Conservation (phyloP, 2,113 vertebrate genomes). For the Rhineura floridana region DNA sequence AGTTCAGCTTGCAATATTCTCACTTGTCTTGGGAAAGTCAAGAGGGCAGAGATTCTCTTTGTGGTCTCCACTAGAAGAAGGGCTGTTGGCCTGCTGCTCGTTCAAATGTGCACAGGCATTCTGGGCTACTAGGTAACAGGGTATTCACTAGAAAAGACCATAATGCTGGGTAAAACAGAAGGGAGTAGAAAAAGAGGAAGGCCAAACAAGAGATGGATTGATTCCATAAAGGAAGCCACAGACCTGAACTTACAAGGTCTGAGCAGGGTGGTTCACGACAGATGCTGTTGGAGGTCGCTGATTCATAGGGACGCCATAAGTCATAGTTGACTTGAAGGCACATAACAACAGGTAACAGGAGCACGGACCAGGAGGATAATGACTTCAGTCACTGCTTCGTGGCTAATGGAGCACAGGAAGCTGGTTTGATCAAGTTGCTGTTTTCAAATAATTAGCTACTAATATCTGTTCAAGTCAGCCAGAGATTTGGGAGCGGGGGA, state of each 20-base stretch:
- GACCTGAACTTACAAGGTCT: too few relatives aligned
- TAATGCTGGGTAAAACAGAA: too few relatives aligned
- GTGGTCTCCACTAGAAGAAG: rapidly evolving
- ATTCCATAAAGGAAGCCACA: too few relatives aligned
- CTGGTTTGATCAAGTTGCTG: not conserved
- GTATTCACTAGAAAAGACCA: too few relatives aligned
- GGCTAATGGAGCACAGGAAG: not conserved
- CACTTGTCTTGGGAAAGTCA: not conserved
- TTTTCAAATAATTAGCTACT: not conserved
- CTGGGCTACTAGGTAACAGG: not conserved
- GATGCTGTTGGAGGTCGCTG: too few relatives aligned
- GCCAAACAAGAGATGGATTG: too few relatives aligned
- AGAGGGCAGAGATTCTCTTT: not conserved
- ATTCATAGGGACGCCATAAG: too few relatives aligned
- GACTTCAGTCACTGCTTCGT: not conserved
- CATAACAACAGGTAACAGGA: too few relatives aligned
- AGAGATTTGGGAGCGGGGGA: not conserved
- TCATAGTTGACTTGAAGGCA: too few relatives aligned
- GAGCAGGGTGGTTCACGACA: too few relatives aligned
- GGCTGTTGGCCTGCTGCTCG: rapidly evolving
- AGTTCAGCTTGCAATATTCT: not conserved
- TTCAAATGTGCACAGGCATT: rapidly evolving
- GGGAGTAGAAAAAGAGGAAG: too few relatives aligned
- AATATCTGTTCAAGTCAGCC: not conserved
- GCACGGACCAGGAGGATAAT: rapidly evolving